Conservation (phyloP, 2,113 vertebrate species). For the Bubalus kerabau region DNA sequence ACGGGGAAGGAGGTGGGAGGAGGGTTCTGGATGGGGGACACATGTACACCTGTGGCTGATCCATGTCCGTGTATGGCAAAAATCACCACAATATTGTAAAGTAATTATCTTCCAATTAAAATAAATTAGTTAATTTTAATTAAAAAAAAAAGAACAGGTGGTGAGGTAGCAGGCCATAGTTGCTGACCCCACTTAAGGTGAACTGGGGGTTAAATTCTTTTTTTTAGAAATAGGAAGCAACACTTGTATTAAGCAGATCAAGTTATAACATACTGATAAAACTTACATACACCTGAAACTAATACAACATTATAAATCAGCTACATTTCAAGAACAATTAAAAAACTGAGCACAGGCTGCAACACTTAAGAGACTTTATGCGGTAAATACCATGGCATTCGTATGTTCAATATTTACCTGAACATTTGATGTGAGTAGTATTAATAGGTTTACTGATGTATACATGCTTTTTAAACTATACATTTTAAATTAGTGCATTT, state of each 20-base stretch:
- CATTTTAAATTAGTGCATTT: background rate
- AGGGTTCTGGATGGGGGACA: background rate
- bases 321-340: background rate
- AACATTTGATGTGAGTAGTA: background rate
- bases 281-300: background rate
- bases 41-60: rapidly evolving
- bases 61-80: background rate
- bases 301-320: background rate
- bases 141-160: background rate
- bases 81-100: background rate
- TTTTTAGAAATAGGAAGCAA: background rate
- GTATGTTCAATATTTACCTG: background rate
- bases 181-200: background rate
- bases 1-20: background rate
- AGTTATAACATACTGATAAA: background rate
- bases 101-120: background rate
- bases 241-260: background rate
- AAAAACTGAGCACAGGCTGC: background rate
- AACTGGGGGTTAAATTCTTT: background rate
- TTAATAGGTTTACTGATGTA: background rate
- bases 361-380: background rate
- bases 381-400: rapidly evolving
- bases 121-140: background rate
- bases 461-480: background rate
- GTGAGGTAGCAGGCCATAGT: background rate